These are phyloP conservation scores for Hedya salicella DNA, from an alignment of 2,888 invertebrate species.

Conservation along the genomic window DNA sequence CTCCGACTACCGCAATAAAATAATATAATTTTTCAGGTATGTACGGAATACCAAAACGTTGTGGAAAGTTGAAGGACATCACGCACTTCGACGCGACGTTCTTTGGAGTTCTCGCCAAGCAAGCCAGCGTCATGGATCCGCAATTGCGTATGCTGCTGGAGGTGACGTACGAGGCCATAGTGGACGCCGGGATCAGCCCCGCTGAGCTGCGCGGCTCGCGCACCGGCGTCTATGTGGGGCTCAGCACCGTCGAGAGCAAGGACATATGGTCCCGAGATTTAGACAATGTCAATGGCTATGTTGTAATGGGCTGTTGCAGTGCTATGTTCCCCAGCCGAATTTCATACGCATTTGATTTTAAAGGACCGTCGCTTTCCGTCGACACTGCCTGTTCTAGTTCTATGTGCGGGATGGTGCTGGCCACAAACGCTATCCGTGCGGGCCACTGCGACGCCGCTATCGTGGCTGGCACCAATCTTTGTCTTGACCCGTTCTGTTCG, in stretches of 20 bases:
- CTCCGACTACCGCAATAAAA: too few relatives aligned
- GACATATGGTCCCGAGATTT: slow-evolving; percentile 96
- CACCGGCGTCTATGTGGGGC: slow-evolving; percentile 98
- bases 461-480: too few relatives aligned
- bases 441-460: slow-evolving; percentile 98
- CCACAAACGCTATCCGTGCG: slow-evolving; percentile 90
- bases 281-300: slow-evolving; percentile 95
- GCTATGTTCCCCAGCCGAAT: slow-evolving; percentile 99
- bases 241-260: slow-evolving; percentile 95
- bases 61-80: too few relatives aligned
- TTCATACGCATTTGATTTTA: slow-evolving; percentile 97
- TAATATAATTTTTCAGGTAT: too few relatives aligned
- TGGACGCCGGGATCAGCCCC: slow-evolving; percentile 95
- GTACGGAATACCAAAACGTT: too few relatives aligned
- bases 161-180: too few relatives aligned
- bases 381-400: slow-evolving; percentile 99
- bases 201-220: slow-evolving; percentile 92
- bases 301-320: slow-evolving; percentile 95
- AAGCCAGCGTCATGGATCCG: slow-evolving; percentile 98
- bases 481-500: slow-evolving; percentile 95
- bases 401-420: slow-evolving; percentile 95
- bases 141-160: slow-evolving; percentile 95
- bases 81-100: too few relatives aligned
- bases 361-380: slow-evolving; percentile 96
- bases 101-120: too few relatives aligned